A percentile compares a stretch with the other conserved stretches of the same genome.
Conservation (phyloP, 2,113 vertebrate species). For the Saguinus midas region DNA sequence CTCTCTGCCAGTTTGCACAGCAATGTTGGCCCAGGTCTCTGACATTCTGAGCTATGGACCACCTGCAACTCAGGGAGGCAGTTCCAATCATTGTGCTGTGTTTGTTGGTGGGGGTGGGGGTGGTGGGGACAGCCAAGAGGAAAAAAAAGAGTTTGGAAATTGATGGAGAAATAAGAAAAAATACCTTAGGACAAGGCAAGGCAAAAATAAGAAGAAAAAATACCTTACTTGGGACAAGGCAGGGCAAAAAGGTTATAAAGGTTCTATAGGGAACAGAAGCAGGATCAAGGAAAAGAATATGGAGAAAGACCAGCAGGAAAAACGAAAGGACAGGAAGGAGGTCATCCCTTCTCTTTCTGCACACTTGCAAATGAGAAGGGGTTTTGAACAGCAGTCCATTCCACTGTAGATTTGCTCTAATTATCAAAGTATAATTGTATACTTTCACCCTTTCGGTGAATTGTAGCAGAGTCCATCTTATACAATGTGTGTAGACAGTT, state of each 20-base stretch:
- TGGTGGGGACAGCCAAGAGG: background rate
- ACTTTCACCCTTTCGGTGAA: background rate
- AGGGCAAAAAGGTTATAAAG: background rate
- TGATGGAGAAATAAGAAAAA: background rate
- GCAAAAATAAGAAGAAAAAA: background rate
- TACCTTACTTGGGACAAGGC: background rate
- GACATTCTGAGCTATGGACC: background rate
- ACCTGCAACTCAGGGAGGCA: background rate
- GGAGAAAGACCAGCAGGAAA: background rate
- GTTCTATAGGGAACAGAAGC: background rate
- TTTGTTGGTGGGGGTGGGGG: background rate
- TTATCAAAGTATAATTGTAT: background rate
- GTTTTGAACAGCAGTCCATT: background rate
- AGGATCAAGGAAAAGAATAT: background rate
- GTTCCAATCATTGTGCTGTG: background rate
- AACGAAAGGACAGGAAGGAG: background rate
- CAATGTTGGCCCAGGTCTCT: conserved; percentile 17
- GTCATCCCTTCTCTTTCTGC: background rate
- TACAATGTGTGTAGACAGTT: background rate
- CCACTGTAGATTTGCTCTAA: background rate
- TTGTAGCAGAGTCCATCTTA: background rate
- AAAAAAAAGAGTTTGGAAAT: background rate
- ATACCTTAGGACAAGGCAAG: background rate
- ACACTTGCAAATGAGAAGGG: background rate
- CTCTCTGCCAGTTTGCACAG: background rate